Evolutionary conservation across 2,113 vertebrate species (phyloP).

Genomic region (Heloderma charlesbogerti): DNA sequence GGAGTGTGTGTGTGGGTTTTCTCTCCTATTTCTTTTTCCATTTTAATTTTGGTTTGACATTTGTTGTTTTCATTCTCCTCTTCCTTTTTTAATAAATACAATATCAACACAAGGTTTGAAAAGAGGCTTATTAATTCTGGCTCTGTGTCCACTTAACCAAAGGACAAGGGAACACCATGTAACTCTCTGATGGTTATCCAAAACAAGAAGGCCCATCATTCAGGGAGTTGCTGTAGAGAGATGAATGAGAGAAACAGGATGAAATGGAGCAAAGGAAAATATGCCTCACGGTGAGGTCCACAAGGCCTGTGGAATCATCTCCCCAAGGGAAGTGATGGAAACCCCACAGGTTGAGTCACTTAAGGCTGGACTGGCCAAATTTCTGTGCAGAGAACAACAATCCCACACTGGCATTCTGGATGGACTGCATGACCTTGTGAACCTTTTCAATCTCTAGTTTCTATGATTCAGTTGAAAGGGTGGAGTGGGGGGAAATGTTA

Average conservation of each 20-base stretch:
- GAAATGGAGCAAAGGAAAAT: constrained; percentile 51
- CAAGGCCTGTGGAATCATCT: constrained; percentile 36
- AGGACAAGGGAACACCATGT: constrained; percentile 69
- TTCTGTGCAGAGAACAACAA: constrained; percentile 41
- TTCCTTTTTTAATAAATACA: constrained; percentile 38
- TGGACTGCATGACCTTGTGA: constrained; percentile 50
- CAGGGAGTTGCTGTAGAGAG: constrained; percentile 60
- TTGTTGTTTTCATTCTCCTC: constrained; percentile 13
- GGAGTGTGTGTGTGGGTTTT: constrained; percentile 49
- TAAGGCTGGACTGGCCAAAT: constrained; percentile 31
- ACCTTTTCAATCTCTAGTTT: constrained; percentile 51
- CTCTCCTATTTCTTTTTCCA: constrained; percentile 24
- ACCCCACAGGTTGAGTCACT: constrained; percentile 67
- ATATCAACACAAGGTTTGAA: constrained; percentile 74
- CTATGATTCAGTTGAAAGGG: constrained; percentile 67
- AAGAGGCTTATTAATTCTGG: constrained; percentile 60
- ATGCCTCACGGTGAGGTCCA: constrained; percentile 43
- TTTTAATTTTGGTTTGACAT: constrained; percentile 44
- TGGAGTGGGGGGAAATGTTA: constrained; percentile 59
- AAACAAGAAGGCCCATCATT: constrained; percentile 66
- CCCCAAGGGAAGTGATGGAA: constrained; percentile 63
- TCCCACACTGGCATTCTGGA: constrained; percentile 50
- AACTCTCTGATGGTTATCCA: constrained; percentile 70
- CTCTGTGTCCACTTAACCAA: constrained; percentile 68
- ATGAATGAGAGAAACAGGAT: constrained; percentile 49